These are phyloP conservation scores for Chironomus tentans DNA, from an alignment of 2,888 invertebrate genomes.

Conservation along the genomic window DNA sequence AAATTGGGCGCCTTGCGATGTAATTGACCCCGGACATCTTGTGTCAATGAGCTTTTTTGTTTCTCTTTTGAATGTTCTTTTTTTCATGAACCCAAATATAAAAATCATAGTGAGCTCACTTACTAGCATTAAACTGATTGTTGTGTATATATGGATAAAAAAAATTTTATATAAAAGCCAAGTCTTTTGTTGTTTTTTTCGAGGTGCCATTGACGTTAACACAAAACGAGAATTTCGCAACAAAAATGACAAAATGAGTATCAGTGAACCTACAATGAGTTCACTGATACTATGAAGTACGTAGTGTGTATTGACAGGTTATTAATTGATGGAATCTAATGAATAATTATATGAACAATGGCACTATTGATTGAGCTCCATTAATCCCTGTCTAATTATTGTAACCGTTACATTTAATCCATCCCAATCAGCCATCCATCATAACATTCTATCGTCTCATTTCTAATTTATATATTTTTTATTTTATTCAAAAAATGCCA, in stretches of 20 bases:
- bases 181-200: not conserved
- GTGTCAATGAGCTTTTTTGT: constrained; percentile 25
- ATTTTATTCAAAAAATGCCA: not conserved
- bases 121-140: not conserved
- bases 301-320: too few species aligned
- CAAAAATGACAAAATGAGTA: too few species aligned
- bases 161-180: not conserved
- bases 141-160: not conserved
- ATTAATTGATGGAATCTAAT: too few species aligned
- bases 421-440: not conserved
- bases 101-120: not conserved
- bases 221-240: too few species aligned
- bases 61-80: not conserved
- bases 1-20: constrained; percentile 11
- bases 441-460: not conserved
- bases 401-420: not conserved
- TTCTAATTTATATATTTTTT: too few species aligned
- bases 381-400: too few species aligned
- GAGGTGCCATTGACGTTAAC: not conserved
- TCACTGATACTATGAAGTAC: too few species aligned
- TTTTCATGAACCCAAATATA: not conserved
- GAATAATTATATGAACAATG: not conserved
- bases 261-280: too few species aligned
- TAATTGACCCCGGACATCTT: constrained; percentile 23
- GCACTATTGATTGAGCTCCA: not conserved